These are phyloP conservation scores for Phainopepla nitens DNA, from an alignment of 2,113 vertebrate genomes.

Conservation along the genomic window DNA sequence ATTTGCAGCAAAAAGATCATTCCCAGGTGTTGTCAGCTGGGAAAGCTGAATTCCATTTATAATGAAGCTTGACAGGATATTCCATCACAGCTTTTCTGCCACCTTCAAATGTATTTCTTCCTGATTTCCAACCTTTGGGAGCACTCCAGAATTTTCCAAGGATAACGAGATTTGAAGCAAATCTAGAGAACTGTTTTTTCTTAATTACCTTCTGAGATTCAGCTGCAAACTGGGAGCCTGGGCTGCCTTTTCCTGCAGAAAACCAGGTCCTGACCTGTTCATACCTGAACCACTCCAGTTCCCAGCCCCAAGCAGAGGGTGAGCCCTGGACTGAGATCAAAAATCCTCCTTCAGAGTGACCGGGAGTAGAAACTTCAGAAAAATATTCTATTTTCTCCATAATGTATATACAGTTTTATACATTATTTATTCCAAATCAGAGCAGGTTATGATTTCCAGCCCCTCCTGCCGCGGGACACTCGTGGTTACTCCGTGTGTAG, in stretches of 20 bases:
- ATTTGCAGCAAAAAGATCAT: background rate
- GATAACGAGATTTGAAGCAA: background rate
- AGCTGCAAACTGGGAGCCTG: background rate
- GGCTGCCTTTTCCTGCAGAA: background rate
- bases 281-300: fast-evolving
- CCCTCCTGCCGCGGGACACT: fast-evolving
- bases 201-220: background rate
- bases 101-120: background rate
- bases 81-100: background rate
- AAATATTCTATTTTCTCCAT: fast-evolving
- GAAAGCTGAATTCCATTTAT: background rate
- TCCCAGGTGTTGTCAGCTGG: background rate
- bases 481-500: fast-evolving
- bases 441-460: fast-evolving
- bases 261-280: background rate
- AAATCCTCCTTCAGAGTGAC: background rate
- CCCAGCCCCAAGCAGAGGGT: fast-evolving
- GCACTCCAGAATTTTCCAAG: background rate
- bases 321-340: background rate
- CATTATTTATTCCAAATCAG: background rate
- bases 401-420: fast-evolving
- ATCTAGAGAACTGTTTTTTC: fast-evolving
- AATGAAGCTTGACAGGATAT: background rate
- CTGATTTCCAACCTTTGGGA: background rate
- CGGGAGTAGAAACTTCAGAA: fast-evolving